Evolutionary conservation across 2,888 invertebrate species (phyloP), one percentile per base, ranked within the genome.

Genomic region (Graphium colonna): DNA sequence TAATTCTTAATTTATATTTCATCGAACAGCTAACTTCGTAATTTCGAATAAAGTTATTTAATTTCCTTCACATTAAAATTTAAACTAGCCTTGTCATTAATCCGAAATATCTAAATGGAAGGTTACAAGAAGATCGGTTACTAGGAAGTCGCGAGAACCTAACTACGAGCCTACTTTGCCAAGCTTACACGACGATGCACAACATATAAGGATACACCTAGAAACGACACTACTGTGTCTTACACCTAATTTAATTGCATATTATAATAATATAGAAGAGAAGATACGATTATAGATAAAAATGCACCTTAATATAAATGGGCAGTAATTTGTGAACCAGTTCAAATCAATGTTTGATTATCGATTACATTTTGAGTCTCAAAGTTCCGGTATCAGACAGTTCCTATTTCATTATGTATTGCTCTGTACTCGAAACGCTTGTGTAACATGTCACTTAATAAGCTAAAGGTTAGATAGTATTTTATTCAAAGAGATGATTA

Each of bases 111-210:
- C 82, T 84, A 86, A 82, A 69, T 87, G 87, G 87, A 87, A 87
- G 87, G 77, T 79, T 72, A 71, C 70, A 73, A 85, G 83, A 84
- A 86, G 84, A 81, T 81, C 73, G 69, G 77, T 84, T 82, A 76
- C 79, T 84, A 53, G 88, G 87, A 87, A 87, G 88, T 84, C 77
- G 82, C 82, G 78, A 75, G 74, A 80, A 81, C 85, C 87, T 86
- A 86, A 79, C 87, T 87, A 87, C 77, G 73, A 80, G 77, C 77
- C 85, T 86, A 86, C 79, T 60, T 68, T 70, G 82, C 82, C 70
- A 84, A 85, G 84, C 87, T 77, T 80, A 81, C 79, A 82, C 73
- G 77, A 81, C 79, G 68, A 79, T 75, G 79, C 80, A 86, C 84
- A 84, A 87, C 86, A 85, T 74, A 83, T 61, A 77, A 70, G 80